Base-by-base conservation (phyloP, 2,113 vertebrate species). In the Plotosus lineatus region DNA sequence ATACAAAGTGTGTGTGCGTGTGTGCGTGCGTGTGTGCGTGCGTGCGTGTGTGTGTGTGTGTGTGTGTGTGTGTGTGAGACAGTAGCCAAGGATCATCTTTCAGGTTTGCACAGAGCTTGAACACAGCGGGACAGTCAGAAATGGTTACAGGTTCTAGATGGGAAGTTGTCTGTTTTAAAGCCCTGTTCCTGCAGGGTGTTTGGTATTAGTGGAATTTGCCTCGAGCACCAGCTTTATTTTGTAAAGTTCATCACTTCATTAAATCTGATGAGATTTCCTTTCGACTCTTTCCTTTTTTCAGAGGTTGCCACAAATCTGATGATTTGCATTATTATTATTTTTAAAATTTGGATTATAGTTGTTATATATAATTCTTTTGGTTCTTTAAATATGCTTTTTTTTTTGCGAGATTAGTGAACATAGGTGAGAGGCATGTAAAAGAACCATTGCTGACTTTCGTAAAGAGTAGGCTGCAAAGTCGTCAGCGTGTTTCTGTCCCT, bases 221-320 rank as follows among this genome's bases (percentile, higher is more conserved):
- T 74, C 38, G 53, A 65, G 73, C 71, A 65, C 51, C 48, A 66
- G 74, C 72, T 83, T 74, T 55, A 65, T 83, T 82, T 86, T 56
- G 68, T 78, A 77, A 85, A 79, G 69, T 58, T 44, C 38, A 77
- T 48, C 55, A 4, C 33, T 46, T 85, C 82, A 72, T 53, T 53
- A 84, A 88, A 87, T 82, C 84, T 77, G 78, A 78, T 72, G 68
- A 79, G n/a, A n/a, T n/a, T n/a, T n/a, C n/a, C n/a, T n/a, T n/a
- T n/a, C n/a, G n/a, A n/a, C n/a, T n/a, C n/a, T n/a, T n/a, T n/a
- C n/a, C n/a, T n/a, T n/a, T n/a, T n/a, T n/a, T n/a, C n/a, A n/a
- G n/a, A n/a, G n/a, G n/a, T n/a, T n/a, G n/a, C n/a, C n/a, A n/a
- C n/a, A 84, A 88, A 87, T 82, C 84, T 77, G 78, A 78, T 72